phyloP scores from a whole-genome alignment of 2,888 invertebrate species.

The Ophioninae sp. region DNA sequence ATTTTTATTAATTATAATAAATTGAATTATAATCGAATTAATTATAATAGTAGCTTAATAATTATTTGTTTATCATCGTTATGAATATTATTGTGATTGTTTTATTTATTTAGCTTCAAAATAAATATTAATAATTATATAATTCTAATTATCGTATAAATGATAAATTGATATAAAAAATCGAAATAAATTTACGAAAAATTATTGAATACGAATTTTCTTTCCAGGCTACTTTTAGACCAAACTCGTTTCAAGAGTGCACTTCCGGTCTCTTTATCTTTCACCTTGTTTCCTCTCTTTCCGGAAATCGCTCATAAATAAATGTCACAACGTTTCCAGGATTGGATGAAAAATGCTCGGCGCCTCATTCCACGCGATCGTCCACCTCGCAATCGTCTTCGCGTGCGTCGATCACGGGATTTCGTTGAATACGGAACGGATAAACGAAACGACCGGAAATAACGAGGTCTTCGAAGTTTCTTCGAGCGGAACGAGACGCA shows the following conservation, averaged over 20 bases:
- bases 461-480: constrained; percentile 6
- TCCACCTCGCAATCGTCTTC: constrained; percentile 1
- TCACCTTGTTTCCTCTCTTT: neutral
- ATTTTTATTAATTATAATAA: too few species aligned
- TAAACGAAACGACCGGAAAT: neutral
- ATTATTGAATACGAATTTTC: neutral
- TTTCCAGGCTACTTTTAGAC: neutral
- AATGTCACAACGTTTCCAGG: constrained; percentile 20
- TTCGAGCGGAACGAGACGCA: neutral
- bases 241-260: neutral
- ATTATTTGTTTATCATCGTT: too few species aligned
- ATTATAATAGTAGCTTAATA: too few species aligned
- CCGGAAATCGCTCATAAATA: neutral
- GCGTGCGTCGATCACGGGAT: constrained; percentile 33
- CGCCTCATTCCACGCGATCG: constrained; percentile 31
- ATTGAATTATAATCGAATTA: too few species aligned
- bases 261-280: neutral
- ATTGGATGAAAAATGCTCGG: constrained; percentile 37
- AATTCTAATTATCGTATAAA: too few species aligned
- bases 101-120: too few species aligned
- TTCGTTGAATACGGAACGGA: constrained; percentile 33
- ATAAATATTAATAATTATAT: too few species aligned
- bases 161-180: too few species aligned
- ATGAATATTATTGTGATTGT: too few species aligned
- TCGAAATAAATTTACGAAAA: neutral